Evolutionary conservation across 2,797 vertebrate species (phyloP).

Genomic region (Sciurus vulgaris): DNA sequence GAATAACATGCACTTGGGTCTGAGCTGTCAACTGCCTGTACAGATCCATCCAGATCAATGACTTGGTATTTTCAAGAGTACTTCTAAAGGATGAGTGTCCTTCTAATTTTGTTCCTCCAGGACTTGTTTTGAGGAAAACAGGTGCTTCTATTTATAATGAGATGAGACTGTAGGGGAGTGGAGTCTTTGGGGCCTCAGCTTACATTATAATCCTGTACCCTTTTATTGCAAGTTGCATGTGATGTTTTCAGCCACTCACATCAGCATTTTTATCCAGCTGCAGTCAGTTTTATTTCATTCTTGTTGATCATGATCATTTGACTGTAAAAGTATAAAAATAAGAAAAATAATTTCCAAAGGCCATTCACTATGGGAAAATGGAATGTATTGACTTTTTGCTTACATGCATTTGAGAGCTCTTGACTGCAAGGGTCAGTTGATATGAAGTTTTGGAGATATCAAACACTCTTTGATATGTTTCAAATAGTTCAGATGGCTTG

Average conservation of each 20-base stretch:
- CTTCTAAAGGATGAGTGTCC: conserved; percentile 78
- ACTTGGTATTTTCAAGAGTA: conserved; percentile 81
- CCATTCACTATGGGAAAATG: background rate
- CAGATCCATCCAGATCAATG: conserved; percentile 84
- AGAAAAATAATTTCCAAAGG: background rate
- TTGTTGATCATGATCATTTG: conserved; percentile 64
- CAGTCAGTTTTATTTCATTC: conserved; percentile 64
- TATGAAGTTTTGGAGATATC: background rate
- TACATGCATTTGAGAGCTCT: background rate
- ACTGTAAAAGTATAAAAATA: conserved; percentile 51
- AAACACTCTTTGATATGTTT: conserved; percentile 2
- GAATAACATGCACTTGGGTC: conserved; percentile 77
- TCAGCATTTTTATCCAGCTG: conserved; percentile 66
- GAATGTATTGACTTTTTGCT: conserved; percentile 3
- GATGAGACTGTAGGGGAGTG: conserved; percentile 67
- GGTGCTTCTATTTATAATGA: conserved; percentile 74
- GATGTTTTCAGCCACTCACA: conserved; percentile 1
- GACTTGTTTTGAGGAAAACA: conserved; percentile 76
- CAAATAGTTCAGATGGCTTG: background rate
- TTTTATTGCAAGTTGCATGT: conserved; percentile 76
- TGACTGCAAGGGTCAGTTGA: background rate
- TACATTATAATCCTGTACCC: conserved; percentile 50
- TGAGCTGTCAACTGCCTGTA: conserved; percentile 83
- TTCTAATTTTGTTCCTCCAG: conserved; percentile 79
- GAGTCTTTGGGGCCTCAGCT: conserved; percentile 58